Conservation (phyloP, 2,113 vertebrate species). For the Pogonocichla stellata region DNA sequence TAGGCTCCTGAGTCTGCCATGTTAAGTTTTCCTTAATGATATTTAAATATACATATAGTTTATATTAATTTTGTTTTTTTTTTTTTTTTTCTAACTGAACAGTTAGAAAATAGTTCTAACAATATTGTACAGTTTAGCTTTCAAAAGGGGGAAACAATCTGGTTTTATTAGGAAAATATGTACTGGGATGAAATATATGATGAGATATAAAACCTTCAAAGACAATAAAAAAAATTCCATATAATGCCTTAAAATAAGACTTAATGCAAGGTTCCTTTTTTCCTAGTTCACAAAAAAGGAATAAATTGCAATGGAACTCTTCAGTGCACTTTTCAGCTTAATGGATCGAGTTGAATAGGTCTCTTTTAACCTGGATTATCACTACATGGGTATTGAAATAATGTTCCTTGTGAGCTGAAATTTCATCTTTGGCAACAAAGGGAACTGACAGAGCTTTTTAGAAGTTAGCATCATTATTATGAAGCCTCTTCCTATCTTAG, state of each 20-base stretch:
- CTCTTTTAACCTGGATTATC: background rate
- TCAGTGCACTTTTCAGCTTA: background rate
- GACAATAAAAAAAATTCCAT: background rate
- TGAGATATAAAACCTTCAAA: background rate
- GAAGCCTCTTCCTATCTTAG: background rate
- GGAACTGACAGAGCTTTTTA: background rate
- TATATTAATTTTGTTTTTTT: background rate
- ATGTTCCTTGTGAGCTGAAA: background rate
- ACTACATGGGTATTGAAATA: background rate
- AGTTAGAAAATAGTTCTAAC: background rate
- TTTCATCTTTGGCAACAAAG: slow-evolving; percentile 9
- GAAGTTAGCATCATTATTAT: background rate
- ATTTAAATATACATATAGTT: background rate
- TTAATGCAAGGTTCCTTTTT: background rate
- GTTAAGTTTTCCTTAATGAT: background rate
- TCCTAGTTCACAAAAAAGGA: background rate
- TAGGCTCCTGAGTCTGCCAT: background rate
- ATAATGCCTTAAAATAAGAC: background rate
- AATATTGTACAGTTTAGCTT: background rate
- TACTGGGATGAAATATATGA: background rate
- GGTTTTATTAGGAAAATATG: background rate
- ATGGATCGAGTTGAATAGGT: background rate
- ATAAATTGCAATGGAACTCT: background rate
- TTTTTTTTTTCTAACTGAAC: background rate
- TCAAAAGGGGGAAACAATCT: background rate